Conservation (phyloP, 1,140 invertebrate species). For the Thereuonema tuberculata region DNA sequence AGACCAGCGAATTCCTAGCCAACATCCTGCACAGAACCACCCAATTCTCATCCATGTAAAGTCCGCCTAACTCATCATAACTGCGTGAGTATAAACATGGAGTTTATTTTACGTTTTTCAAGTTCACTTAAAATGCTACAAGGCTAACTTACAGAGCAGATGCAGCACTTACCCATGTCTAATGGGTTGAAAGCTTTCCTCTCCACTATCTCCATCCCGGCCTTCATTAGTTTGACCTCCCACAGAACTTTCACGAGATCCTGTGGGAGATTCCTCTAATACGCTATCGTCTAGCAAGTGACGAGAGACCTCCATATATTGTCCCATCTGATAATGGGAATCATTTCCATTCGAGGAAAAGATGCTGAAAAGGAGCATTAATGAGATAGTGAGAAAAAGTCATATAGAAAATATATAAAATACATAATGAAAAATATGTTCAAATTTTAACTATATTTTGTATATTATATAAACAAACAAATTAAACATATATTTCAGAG, state of each 20-base stretch:
- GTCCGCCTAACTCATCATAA: no score
- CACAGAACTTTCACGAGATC: constrained; percentile 17
- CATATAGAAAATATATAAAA: not conserved
- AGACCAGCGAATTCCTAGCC: not conserved
- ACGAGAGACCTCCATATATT: constrained; percentile 18
- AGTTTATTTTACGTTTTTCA: not conserved
- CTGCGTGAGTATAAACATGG: no score
- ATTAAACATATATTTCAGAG: no score
- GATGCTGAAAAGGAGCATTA: no score
- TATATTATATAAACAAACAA: no score
- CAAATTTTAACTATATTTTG: no score
- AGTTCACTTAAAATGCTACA: not conserved
- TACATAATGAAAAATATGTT: not conserved
- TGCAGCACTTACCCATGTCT: constrained; percentile 1
- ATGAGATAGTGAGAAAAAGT: no score
- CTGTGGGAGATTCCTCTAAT: constrained; percentile 29
- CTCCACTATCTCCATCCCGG: not conserved
- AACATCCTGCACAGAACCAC: not conserved
- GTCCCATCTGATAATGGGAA: not conserved
- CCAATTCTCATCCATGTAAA: not conserved
- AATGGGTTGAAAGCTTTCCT: not conserved
- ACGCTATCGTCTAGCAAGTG: constrained; percentile 37
- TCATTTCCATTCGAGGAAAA: not conserved
- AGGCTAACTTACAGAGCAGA: not conserved
- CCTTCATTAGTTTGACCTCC: constrained; percentile 8